Evolutionary conservation across 1,140 invertebrate genomes (phyloP).

Genomic region (Drosophila neocordata): DNA sequence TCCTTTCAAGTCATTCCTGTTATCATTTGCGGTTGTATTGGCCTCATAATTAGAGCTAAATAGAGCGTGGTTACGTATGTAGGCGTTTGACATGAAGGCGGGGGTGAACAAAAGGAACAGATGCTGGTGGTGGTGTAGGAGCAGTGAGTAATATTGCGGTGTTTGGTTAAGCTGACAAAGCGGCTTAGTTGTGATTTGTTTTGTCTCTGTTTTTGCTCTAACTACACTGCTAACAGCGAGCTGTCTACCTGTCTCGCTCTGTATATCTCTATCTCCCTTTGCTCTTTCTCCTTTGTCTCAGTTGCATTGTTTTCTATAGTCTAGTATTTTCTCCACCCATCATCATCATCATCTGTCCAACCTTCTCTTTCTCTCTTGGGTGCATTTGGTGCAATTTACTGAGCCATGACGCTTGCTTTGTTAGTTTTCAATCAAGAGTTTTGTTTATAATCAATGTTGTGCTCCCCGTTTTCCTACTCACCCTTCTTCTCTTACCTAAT

Average conservation of each 20-base stretch:
- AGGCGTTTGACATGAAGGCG: background rate
- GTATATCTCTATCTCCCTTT: background rate
- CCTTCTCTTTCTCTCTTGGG: conserved; percentile 25
- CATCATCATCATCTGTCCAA: background rate
- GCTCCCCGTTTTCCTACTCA: conserved; percentile 14
- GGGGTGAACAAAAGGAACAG: background rate
- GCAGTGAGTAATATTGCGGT: background rate
- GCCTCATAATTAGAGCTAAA: conserved; percentile 11
- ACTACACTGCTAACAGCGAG: background rate
- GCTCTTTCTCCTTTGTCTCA: background rate
- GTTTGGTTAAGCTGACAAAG: conserved; percentile 11
- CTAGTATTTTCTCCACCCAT: background rate
- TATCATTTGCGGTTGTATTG: background rate
- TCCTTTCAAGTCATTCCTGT: background rate
- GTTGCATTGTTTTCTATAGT: conserved; percentile 2
- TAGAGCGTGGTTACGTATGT: background rate
- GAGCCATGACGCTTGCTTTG: conserved; percentile 59
- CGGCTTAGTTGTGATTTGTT: conserved; percentile 23
- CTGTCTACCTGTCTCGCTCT: conserved; percentile 3
- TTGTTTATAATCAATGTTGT: conserved; percentile 66
- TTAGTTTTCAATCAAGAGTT: conserved; percentile 76
- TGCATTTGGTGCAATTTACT: conserved; percentile 56
- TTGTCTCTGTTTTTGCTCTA: conserved; percentile 7
- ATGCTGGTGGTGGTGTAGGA: background rate
- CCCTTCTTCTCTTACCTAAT: background rate